phyloP scores from a whole-genome alignment of 2,888 invertebrate species.

The Encarsia formosa region DNA sequence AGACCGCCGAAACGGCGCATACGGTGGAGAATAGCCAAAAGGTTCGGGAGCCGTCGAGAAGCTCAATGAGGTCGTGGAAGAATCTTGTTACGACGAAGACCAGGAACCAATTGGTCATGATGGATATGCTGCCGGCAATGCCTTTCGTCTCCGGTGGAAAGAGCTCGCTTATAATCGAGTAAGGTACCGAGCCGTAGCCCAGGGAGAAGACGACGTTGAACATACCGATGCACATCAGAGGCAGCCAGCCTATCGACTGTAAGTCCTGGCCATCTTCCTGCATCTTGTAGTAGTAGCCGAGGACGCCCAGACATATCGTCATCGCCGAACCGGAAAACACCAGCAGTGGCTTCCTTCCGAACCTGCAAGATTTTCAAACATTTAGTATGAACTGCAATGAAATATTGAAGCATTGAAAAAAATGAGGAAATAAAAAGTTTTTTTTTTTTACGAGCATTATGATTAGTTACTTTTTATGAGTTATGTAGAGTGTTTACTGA shows the following conservation, averaged over 20 bases:
- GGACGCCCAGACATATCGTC: conserved; percentile 42
- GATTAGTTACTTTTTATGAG: too few relatives aligned
- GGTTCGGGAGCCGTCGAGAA: conserved; percentile 38
- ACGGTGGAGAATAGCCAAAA: conserved; percentile 44
- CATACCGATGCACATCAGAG: conserved; percentile 47
- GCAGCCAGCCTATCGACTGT: conserved; percentile 46
- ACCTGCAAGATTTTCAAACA: conserved; percentile 32
- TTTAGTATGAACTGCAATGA: too few relatives aligned
- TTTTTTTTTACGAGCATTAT: too few relatives aligned
- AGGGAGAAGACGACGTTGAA: conserved; percentile 51
- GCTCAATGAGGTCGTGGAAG: conserved; percentile 38
- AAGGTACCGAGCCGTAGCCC: conserved; percentile 54
- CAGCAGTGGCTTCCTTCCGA: conserved; percentile 55
- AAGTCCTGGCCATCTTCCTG: conserved; percentile 39
- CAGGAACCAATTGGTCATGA: conserved; percentile 50
- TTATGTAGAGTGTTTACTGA: too few relatives aligned
- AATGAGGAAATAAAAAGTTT: too few relatives aligned
- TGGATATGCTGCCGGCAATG: conserved; percentile 47
- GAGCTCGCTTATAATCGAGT: conserved; percentile 52
- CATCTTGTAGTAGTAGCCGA: conserved; percentile 47
- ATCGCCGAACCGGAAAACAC: conserved; percentile 52
- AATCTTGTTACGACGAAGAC: conserved; percentile 48
- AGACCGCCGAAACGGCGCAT: conserved; percentile 38
- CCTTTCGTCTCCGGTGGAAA: conserved; percentile 52
- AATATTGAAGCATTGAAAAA: too few relatives aligned